Percentiles rank a stretch among this genome's conserved stretches.
phyloP scores from a whole-genome alignment of 2,113 vertebrate genomes.

The Heptranchias perlo region DNA sequence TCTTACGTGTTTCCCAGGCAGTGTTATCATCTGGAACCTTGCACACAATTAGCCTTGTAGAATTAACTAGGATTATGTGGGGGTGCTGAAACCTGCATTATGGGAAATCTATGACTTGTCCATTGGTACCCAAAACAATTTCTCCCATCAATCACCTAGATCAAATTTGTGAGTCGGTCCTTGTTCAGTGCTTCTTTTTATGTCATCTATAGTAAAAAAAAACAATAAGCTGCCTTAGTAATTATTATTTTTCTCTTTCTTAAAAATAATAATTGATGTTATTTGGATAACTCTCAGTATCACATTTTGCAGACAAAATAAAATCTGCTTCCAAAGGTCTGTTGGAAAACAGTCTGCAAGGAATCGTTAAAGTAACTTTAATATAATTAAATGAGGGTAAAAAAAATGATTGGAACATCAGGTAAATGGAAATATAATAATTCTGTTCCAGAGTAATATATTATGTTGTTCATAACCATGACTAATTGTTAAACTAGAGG shows the following conservation, averaged over 20 bases:
- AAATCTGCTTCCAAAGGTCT: not conserved
- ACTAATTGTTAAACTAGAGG: slow-evolving; percentile 19
- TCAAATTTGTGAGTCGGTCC: not conserved
- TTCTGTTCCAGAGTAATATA: not conserved
- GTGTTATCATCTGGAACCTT: not conserved
- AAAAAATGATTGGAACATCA: not conserved
- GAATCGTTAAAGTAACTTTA: not conserved
- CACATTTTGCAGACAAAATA: not conserved
- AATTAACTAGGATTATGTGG: not conserved
- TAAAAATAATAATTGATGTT: not conserved
- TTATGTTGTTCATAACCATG: not conserved
- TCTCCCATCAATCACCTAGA: not conserved
- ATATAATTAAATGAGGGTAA: not conserved
- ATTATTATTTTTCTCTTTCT: not conserved
- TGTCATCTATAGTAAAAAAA: not conserved
- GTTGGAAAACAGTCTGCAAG: not conserved
- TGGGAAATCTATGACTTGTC: not conserved
- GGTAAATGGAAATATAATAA: not conserved
- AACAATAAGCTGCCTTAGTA: not conserved
- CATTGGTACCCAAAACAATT: not conserved
- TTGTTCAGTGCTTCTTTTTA: not conserved
- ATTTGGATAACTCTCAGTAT: not conserved
- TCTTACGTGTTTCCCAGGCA: not conserved
- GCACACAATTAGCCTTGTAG: not conserved
- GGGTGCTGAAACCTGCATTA: not conserved